Percentiles rank a stretch among this genome's conserved stretches.
Evolutionary conservation across 1,140 invertebrate genomes (phyloP).

Genomic region (Drosophila varians): DNA sequence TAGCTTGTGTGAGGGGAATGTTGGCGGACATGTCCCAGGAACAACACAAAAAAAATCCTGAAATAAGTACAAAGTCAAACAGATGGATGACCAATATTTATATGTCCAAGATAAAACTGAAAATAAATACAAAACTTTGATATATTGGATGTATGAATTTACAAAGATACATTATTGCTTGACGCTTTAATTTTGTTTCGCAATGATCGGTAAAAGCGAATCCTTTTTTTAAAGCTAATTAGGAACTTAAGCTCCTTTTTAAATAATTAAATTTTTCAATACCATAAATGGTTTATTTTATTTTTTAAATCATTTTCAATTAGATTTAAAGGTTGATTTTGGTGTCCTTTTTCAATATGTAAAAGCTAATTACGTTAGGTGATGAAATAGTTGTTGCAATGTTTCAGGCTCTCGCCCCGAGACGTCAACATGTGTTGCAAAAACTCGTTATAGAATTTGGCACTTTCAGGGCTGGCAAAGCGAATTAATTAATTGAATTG

Average conservation of each 20-base stretch:
- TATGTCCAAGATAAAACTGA: not conserved
- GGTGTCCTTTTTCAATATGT: too few relatives aligned
- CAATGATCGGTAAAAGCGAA: too few relatives aligned
- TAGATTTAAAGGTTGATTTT: too few relatives aligned
- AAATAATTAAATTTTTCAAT: not conserved
- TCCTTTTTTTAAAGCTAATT: not conserved
- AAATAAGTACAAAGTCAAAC: not conserved
- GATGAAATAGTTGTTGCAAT: not conserved
- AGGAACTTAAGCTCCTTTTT: not conserved
- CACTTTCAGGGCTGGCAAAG: slow-evolving; percentile 12
- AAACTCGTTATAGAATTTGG: slow-evolving; percentile 11
- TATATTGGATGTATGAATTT: too few relatives aligned
- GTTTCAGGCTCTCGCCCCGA: slow-evolving; percentile 9
- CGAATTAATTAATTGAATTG: slow-evolving; percentile 28
- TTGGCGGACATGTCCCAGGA: slow-evolving; percentile 5
- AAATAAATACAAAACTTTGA: not conserved
- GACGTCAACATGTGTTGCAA: slow-evolving; percentile 5
- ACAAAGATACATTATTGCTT: too few relatives aligned
- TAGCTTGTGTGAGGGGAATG: slow-evolving; percentile 6
- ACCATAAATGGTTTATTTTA: too few relatives aligned
- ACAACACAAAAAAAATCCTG: not conserved
- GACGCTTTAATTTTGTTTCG: too few relatives aligned
- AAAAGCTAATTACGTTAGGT: not conserved
- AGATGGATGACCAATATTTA: not conserved
- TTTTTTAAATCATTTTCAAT: not conserved